Evolutionary conservation across 2,888 invertebrate genomes (phyloP), one percentile per base, ranked within the genome.

Genomic region (Isoperla grammatica): DNA sequence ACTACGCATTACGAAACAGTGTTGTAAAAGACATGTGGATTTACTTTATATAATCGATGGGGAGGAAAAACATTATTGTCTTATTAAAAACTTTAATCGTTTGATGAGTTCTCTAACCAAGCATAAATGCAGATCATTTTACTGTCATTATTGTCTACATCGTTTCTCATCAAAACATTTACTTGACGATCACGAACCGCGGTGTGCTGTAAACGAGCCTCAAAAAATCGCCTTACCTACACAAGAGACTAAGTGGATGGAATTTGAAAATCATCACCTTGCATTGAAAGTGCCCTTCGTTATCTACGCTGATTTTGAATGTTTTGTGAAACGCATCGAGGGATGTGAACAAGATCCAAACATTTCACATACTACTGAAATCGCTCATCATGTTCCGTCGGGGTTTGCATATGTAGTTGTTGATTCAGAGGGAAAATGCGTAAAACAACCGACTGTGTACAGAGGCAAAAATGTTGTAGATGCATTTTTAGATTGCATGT

Each of bases 41-140:
- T 29, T 29, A 29, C 29, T 29, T 29, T 29, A 29, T 8, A 29
- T 29, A 29, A 60, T 55, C 17, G 13, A 57, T 42, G 53, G 11
- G n/a, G 37, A 17, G 17, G 46, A 29, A 22, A 58, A 54, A 42
- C 65, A 68, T 61, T 66, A 58, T 63, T 63, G 58, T 19, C 63
- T 29, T 29, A 29, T 29, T 29, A 29, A 29, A 29, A 29, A 29
- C 29, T 29, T 29, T 29, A 29, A 29, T 6, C 19, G 62, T 45
- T 22, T 66, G 1, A 6, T 64, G 9, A 22, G 45, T 19, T 13
- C 9, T 4, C 67, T 63, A 15, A 50, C 56, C 2, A 56, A 57
- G 53, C 43, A 56, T 56, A 9, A 57, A 12, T 2, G 20, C 45
- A 35, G 46, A 29, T 6, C 5, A 29, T 29, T 29, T 29, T 29